Evolutionary conservation across 2,888 invertebrate species (phyloP).

Genomic region (Sipha maydis): DNA sequence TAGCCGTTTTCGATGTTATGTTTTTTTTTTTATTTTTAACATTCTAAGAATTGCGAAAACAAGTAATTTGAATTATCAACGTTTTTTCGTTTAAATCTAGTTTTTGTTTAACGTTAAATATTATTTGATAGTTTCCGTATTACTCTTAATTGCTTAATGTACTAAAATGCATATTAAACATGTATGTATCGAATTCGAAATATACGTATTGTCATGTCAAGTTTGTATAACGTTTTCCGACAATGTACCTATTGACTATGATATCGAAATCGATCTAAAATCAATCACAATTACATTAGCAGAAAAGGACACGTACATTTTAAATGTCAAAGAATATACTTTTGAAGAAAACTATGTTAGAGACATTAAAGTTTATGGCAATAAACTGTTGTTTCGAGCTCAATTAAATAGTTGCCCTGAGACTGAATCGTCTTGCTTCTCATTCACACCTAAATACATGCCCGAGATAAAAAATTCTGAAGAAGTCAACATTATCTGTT

Average conservation of each 20-base stretch:
- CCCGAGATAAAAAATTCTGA: conserved; percentile 30
- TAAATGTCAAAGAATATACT: conserved; percentile 36
- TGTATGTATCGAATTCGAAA: conserved; percentile 60
- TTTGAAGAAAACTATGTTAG: conserved; percentile 44
- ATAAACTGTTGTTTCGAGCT: conserved; percentile 49
- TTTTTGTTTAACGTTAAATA: not conserved
- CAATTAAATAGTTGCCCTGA: conserved; percentile 48
- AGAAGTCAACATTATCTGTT: conserved; percentile 42
- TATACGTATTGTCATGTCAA: conserved; percentile 57
- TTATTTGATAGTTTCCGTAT: not conserved
- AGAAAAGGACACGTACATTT: conserved; percentile 20
- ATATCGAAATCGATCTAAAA: conserved; percentile 44
- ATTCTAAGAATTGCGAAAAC: not conserved
- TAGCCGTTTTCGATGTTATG: not conserved
- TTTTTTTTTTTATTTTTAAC: not conserved
- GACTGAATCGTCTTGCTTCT: conserved; percentile 50
- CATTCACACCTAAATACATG: conserved; percentile 41
- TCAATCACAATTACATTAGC: conserved; percentile 47
- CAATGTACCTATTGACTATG: conserved; percentile 49
- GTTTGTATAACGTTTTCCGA: conserved; percentile 53
- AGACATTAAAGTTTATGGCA: conserved; percentile 49
- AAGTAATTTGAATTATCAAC: not conserved
- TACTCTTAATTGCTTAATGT: not conserved
- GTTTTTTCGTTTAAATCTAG: not conserved
- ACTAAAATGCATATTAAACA: conserved; percentile 49